Base-by-base conservation (phyloP, 2,888 invertebrate genomes). In the Eledona agricola region DNA sequence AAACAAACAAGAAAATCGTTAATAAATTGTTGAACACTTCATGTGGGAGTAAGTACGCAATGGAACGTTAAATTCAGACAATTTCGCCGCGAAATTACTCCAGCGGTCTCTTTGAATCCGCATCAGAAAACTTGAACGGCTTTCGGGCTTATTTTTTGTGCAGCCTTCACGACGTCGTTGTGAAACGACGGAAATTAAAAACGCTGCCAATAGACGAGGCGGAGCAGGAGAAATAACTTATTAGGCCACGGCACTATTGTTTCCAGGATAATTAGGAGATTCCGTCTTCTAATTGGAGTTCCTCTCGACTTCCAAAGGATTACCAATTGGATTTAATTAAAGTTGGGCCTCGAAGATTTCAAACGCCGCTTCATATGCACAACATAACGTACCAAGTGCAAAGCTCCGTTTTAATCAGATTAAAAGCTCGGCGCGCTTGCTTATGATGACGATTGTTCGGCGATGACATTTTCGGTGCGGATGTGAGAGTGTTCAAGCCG, bases 101-200 rank as follows among this genome's bases (percentile, higher is more conserved):
- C 26, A 46, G 46, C 46, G 46, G 46, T 34, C 35, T 46, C 46
- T 35, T 46, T 23, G 23, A 15, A 31, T 19, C 31, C 22, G 16
- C 25, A 15, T 20, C n/a, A 17, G 45, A 17, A 45, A 45, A 45
- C 28, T 40, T 10, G 38, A 38, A 26, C 25, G 25, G 38, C 38
- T 38, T 38, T 40, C 40, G 13, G 22, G 19, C 42, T 42, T 42
- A 42, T 42, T 42, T 42, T 42, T 31, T 15, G 7, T 16, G 16
- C 7, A 5, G 7, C 10, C 29, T 29, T 29, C 28, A 13, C 10
- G 34, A 46, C 10, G 29, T 46, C 46, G 23, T 46, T 34, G 46
- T 46, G 31, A 40, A 45, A 22, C 19, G 29, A 32, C 34, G 46
- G 46, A 46, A 46, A 46, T 46, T 46, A 46, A 46, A 46, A 35